Evolutionary conservation across 1,140 invertebrate genomes (phyloP).

Genomic region (Streblospio benedicti): DNA sequence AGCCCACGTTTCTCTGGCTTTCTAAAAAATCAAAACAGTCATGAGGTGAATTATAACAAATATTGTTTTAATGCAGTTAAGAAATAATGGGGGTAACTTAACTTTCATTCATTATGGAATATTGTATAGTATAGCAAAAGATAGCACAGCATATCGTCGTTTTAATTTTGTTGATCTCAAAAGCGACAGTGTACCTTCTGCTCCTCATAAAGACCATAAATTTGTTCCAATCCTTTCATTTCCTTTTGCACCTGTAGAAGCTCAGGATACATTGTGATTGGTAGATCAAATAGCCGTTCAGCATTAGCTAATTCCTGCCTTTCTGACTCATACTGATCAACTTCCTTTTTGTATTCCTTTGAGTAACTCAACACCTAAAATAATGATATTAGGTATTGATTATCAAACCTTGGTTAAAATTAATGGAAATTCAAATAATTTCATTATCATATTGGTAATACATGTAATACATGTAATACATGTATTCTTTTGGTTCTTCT

Average conservation of each 20-base stretch:
- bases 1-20: constrained; percentile 66
- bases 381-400: background rate
- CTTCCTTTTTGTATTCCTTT: constrained; percentile 60
- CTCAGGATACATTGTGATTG: constrained; percentile 68
- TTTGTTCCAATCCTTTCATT: constrained; percentile 60
- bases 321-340: constrained; percentile 59
- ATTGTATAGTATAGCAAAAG: too few species aligned
- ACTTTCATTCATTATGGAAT: too few species aligned
- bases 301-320: constrained; percentile 64
- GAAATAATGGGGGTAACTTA: too few species aligned
- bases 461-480: background rate
- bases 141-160: too few species aligned
- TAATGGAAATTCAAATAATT: constrained; percentile 6
- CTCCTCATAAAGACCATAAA: constrained; percentile 69
- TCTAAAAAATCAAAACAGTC: constrained; percentile 26
- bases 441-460: background rate
- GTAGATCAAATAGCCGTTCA: constrained; percentile 75
- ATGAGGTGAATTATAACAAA: background rate
- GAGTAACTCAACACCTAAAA: constrained; percentile 41
- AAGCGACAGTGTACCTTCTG: constrained; percentile 67
- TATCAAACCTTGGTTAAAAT: background rate
- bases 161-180: too few species aligned
- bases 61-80: too few species aligned
- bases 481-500: too few species aligned
- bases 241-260: constrained; percentile 63